Conservation (phyloP, 1,140 invertebrate species). For the Drosophila lacteicornis region DNA sequence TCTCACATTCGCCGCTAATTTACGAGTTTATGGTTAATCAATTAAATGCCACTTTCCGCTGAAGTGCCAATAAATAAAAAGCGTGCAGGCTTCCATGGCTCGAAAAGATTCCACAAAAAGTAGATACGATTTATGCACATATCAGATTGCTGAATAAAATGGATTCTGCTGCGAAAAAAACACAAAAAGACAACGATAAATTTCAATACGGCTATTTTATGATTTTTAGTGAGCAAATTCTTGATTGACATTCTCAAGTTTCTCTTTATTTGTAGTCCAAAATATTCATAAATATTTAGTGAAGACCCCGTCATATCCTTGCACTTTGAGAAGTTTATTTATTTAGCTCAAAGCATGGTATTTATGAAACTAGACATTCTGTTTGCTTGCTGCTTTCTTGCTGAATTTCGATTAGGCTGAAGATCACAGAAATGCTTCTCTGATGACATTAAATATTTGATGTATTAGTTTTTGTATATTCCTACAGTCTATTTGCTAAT, state of each 20-base stretch:
- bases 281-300: background rate
- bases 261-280: background rate
- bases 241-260: background rate
- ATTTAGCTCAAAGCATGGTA: background rate
- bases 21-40: slow-evolving; percentile 49
- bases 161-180: background rate
- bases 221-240: background rate
- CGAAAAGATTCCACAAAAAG: slow-evolving; percentile 1
- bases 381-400: no score
- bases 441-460: background rate
- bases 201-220: background rate
- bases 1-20: slow-evolving; percentile 33
- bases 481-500: background rate
- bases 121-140: background rate
- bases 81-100: slow-evolving; percentile 6
- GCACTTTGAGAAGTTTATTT: background rate
- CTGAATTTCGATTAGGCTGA: background rate
- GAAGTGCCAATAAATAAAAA: slow-evolving; percentile 31
- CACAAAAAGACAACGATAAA: background rate
- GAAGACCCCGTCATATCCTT: background rate
- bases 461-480: no score
- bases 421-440: background rate
- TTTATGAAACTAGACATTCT: background rate
- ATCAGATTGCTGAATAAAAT: slow-evolving; percentile 1
- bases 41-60: slow-evolving; percentile 31